Evolutionary conservation across 2,113 vertebrate genomes (phyloP), one percentile per base, ranked within the genome.

Genomic region (Myotis brandtii): DNA sequence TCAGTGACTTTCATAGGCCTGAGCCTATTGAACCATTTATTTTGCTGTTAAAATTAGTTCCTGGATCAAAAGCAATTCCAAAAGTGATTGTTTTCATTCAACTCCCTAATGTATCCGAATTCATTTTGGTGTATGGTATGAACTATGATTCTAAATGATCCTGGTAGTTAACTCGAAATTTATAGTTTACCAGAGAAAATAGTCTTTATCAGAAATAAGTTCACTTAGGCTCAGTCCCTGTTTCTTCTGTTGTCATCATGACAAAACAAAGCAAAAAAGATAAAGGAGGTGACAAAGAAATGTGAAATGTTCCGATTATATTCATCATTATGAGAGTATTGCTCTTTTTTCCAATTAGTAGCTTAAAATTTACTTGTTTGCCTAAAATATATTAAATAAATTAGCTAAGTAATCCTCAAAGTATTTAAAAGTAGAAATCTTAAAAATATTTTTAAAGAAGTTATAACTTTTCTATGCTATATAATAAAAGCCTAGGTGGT

Each of bases 241-340:
- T 87, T 67, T 75, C 34, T 34, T 75, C n/a, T 75, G 37, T 88
- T 66, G 25, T 66, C 6, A 50, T 72, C 20, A 59, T 54, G 14
- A 84, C 27, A 96, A 95, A 95, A 91, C 25, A 84, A 85, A 91
- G 64, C 20, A 75, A 80, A 84, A 59, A 66, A 52, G 32, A 50
- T 46, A 52, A 86, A 66, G 30, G 14, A 73, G 30, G 75, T 62
- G 17, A 84, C 27, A 92, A 62, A 85, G 12, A 69, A 76, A 32
- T 90, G 40, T 82, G 75, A 92, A 69, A 64, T 21, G 27, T 30
- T 52, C 30, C 56, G 32, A 46, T 48, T 69, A 21, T 30, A 81
- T 85, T 46, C 23, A 77, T 72, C 12, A 70, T 86, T 50, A 40
- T 69, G 27, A 91, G n/a, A 94, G 8, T 32, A 46, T 20, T 84